Evolutionary conservation across 2,113 vertebrate species (phyloP).

Genomic region (Embiotoca jacksoni): DNA sequence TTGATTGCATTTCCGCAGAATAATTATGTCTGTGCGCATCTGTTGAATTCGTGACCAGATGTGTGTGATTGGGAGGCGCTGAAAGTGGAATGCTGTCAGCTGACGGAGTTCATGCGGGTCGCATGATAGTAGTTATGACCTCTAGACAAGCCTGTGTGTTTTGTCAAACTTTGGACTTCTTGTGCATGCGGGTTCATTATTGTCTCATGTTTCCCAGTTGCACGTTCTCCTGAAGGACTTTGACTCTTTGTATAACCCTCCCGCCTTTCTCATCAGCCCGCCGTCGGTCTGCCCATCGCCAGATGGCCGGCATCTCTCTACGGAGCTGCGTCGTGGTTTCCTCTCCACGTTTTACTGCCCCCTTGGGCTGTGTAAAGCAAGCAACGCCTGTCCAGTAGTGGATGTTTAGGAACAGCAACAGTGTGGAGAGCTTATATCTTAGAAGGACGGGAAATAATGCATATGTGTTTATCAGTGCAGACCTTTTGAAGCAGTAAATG

Average conservation of each 20-base stretch:
- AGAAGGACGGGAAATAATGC: not conserved
- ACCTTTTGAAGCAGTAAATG: constrained; percentile 4
- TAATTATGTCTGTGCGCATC: constrained; percentile 15
- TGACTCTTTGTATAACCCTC: constrained; percentile 6
- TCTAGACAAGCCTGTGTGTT: constrained; percentile 6
- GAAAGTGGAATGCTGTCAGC: constrained; percentile 49
- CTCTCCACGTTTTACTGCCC: constrained; percentile 29
- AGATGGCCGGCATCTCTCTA: constrained; percentile 17
- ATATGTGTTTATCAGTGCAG: not conserved
- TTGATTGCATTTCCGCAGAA: not conserved
- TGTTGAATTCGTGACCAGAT: constrained; percentile 17
- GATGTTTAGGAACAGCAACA: not conserved
- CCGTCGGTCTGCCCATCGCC: constrained; percentile 14
- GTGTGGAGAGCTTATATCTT: not conserved
- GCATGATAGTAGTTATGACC: constrained; percentile 58
- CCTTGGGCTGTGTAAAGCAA: constrained; percentile 1
- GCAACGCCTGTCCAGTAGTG: not conserved
- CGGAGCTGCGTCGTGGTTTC: not conserved
- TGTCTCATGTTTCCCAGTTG: constrained; percentile 23
- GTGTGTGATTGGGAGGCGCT: constrained; percentile 13
- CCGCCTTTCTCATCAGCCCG: constrained; percentile 27
- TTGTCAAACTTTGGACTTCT: constrained; percentile 29
- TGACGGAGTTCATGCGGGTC: constrained; percentile 53
- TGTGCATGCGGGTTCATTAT: constrained; percentile 14
- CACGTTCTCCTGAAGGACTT: constrained; percentile 17